These are phyloP conservation scores for Genyomyrus donnyi DNA, from an alignment of 2,113 vertebrate species.

Conservation along the genomic window DNA sequence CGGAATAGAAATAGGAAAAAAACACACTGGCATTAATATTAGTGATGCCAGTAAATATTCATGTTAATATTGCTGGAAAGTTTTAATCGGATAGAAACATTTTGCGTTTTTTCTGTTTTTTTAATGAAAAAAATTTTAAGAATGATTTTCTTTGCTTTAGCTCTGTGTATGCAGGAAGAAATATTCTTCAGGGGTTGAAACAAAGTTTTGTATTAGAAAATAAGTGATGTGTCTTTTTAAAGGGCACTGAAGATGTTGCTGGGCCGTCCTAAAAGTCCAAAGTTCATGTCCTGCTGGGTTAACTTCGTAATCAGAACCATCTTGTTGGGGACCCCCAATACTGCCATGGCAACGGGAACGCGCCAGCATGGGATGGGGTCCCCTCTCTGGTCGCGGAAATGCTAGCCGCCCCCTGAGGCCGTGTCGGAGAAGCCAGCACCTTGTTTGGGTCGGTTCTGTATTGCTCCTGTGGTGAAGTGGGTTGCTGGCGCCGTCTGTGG, in stretches of 20 bases:
- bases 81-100: neutral
- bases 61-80: neutral
- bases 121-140: neutral
- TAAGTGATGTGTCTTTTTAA: neutral
- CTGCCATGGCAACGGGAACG: neutral
- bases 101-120: neutral
- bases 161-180: neutral
- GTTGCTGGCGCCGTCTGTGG: neutral
- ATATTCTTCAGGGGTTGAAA: neutral
- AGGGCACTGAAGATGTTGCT: neutral
- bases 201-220: neutral
- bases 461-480: neutral
- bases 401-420: neutral
- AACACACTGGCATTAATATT: neutral
- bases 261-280: neutral
- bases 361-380: neutral
- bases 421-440: neutral
- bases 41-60: neutral
- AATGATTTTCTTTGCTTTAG: neutral
- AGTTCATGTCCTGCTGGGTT: neutral
- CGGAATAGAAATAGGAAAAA: neutral
- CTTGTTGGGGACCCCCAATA: neutral
- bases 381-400: neutral
- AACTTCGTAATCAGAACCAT: neutral
- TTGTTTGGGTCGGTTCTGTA: neutral